These are phyloP conservation scores for chimpanzee (Pan troglodytes) DNA, from an alignment of 2,113 vertebrate genomes.

Conservation along the genomic window NHGRI_mPanTro3-v2.1_pri NC_072409.2:73079501-73080000, in stretches of 20 bases:
- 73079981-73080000: not conserved
- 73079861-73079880: not conserved
- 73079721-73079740: not conserved
- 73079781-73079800: not conserved
- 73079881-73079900: not conserved
- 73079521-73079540: too few species aligned
- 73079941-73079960: not conserved
- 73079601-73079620: not conserved
- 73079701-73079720: not conserved
- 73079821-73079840: not conserved
- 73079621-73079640: not conserved
- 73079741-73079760: not conserved
- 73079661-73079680: not conserved
- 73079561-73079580: not conserved
- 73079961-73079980: not conserved
- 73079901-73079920: not conserved
- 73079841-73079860: not conserved
- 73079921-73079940: not conserved
- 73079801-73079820: not conserved
- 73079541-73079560: not conserved
- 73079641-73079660: not conserved
- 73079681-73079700: not conserved
- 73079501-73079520: too few species aligned
- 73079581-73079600: too few species aligned
- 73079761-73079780: not conserved